Base-by-base conservation (phyloP, 1,140 invertebrate genomes). In the Plectrocnemia conspersa region DNA sequence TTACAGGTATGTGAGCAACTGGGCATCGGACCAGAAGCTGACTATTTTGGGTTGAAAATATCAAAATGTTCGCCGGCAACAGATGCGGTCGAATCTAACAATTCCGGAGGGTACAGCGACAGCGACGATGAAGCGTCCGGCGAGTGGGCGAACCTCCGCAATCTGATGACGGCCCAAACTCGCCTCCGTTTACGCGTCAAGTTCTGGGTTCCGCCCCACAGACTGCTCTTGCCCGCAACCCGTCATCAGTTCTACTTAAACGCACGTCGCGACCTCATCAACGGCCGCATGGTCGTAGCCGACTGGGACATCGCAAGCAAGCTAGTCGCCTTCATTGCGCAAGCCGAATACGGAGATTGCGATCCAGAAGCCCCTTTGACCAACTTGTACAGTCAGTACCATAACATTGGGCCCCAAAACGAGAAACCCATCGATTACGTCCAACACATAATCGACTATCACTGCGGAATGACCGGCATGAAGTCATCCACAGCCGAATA, bases 191-290 rank as follows among this genome's bases (percentile, higher is more conserved):
- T 74, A 61, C 83, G 70, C 64, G 87, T 75, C 81, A 93, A 93
- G 68, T 93, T 93, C 76, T 93, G 88, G 86, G 89, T 93, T 29
- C 87, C 88, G 1, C 90, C 90, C 9, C 89, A 93, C 74, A 79
- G 84, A 52, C 77, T 94, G 42, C 79, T 90, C 33, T 88, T 91
- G 70, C 86, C 90, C 65, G 81, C 82, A 11, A 91, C 88, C 15
- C 82, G 87, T 47, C 86, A 91, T 69, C 81, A 88, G 65, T 92
- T 92, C 68, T 93, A 89, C 65, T 77, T 90, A 18, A 85, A 92
- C 68, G 85, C 88, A 0, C 80, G 82, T 59, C 70, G 83, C 2
- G 86, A 90, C 63, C 72, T 93, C 21, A 71, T 82, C 21, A 84
- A 89, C 63, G 84, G 82, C 1, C 77, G 82, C 44, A 71, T 90